Evolutionary conservation across 1,140 invertebrate species (phyloP).

Genomic region (Theocolax elegans): DNA sequence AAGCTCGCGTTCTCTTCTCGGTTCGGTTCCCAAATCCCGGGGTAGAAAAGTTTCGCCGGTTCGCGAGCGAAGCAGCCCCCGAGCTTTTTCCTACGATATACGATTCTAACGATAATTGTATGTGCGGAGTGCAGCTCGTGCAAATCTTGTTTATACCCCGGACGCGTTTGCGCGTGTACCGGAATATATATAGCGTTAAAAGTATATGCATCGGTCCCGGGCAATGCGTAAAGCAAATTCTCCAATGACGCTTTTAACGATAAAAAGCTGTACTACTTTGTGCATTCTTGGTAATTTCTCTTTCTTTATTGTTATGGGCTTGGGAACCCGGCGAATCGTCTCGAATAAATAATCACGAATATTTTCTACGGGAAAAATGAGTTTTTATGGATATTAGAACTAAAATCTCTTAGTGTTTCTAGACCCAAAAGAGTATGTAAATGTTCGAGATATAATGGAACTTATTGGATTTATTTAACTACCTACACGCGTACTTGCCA

Average conservation of each 20-base stretch:
- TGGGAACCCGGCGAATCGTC: not conserved
- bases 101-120: conserved; percentile 67
- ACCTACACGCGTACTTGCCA: too few species aligned
- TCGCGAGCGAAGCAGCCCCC: conserved; percentile 43
- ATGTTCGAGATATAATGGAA: too few species aligned
- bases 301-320: conserved; percentile 43
- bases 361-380: conserved; percentile 6
- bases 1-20: conserved; percentile 41
- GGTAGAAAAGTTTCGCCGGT: conserved; percentile 51
- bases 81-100: conserved; percentile 61
- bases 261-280: conserved; percentile 51
- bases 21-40: conserved; percentile 53
- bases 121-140: conserved; percentile 57
- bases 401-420: not conserved
- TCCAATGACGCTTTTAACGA: conserved; percentile 46
- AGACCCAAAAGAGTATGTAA: not conserved
- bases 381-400: conserved; percentile 33
- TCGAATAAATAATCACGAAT: conserved; percentile 3
- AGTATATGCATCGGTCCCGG: conserved; percentile 51
- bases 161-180: conserved; percentile 41
- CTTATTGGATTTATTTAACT: not conserved
- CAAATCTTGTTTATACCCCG: conserved; percentile 64
- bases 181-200: conserved; percentile 42
- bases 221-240: conserved; percentile 52
- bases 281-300: conserved; percentile 50